A percentile compares a stretch with the other conserved stretches of the same genome.
These are phyloP conservation scores for Drosophila novamexicana DNA, from an alignment of 1,140 invertebrate genomes.

Conservation along the genomic window DNA sequence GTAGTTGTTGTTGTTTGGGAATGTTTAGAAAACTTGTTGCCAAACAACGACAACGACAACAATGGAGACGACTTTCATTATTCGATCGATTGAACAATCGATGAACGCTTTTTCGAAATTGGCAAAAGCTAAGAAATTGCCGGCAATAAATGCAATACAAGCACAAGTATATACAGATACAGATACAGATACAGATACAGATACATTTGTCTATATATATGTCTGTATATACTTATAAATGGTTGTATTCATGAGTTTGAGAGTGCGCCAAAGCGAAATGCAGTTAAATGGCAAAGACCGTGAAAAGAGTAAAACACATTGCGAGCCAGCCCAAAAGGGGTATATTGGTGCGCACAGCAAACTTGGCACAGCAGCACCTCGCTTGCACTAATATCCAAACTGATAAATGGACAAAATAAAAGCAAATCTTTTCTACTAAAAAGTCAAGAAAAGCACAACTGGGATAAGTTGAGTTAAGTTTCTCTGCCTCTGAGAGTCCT, in stretches of 20 bases:
- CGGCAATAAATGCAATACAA: constrained; percentile 35
- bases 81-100: constrained; percentile 67
- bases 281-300: constrained; percentile 46
- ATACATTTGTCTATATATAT: not conserved
- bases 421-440: too few species aligned
- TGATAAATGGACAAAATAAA: too few species aligned
- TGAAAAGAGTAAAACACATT: constrained; percentile 14
- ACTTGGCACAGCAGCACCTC: not conserved
- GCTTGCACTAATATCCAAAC: too few species aligned
- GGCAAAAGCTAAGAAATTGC: constrained; percentile 48
- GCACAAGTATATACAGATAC: not conserved
- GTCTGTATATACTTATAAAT: not conserved
- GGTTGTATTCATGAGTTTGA: constrained; percentile 8
- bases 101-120: constrained; percentile 41
- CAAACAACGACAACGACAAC: constrained; percentile 4
- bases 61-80: constrained; percentile 62
- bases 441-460: too few species aligned
- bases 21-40: constrained; percentile 58
- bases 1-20: constrained; percentile 16
- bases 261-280: constrained; percentile 11
- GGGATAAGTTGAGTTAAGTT: too few species aligned
- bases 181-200: too few species aligned
- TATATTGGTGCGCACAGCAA: not conserved
- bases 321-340: not conserved
- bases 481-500: too few species aligned